Conservation (phyloP, 2,797 vertebrate species). For the Danio tinwini region DNA sequence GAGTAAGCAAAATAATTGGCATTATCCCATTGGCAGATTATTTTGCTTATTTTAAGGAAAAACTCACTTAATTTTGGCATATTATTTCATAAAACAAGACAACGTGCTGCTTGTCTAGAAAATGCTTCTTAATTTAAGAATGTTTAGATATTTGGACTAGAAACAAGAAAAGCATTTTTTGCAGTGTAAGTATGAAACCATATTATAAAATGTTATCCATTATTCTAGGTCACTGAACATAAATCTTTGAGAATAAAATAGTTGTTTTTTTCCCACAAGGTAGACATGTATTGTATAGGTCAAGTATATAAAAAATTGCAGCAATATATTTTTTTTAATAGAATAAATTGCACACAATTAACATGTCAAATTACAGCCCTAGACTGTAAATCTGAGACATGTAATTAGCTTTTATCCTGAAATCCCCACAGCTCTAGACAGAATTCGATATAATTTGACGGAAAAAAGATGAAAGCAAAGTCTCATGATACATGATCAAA, state of each 20-base stretch:
- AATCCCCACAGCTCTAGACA: neutral
- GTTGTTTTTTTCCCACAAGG: neutral
- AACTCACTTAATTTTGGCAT: too few relatives aligned
- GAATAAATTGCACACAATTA: neutral
- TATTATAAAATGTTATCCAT: neutral
- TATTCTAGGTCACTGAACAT: neutral
- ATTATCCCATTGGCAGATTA: too few relatives aligned
- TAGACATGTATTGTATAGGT: neutral
- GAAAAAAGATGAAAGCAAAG: constrained; percentile 34
- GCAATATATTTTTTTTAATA: neutral
- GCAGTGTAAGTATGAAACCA: too few relatives aligned
- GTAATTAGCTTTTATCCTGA: neutral
- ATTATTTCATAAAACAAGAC: too few relatives aligned
- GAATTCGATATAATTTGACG: constrained; percentile 9
- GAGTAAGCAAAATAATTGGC: too few relatives aligned
- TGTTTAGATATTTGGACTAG: too few relatives aligned
- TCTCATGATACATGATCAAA: constrained; percentile 22
- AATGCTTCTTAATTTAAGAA: too few relatives aligned
- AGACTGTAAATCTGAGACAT: neutral
- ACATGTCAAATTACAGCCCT: neutral
- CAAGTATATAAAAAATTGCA: neutral
- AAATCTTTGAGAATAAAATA: too few relatives aligned
- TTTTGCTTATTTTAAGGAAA: too few relatives aligned
- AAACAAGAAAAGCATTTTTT: too few relatives aligned
- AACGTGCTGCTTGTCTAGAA: too few relatives aligned